Conservation (phyloP, 37 sponge, comb jelly and placozoan species). For the Eunapius fragilis region DNA sequence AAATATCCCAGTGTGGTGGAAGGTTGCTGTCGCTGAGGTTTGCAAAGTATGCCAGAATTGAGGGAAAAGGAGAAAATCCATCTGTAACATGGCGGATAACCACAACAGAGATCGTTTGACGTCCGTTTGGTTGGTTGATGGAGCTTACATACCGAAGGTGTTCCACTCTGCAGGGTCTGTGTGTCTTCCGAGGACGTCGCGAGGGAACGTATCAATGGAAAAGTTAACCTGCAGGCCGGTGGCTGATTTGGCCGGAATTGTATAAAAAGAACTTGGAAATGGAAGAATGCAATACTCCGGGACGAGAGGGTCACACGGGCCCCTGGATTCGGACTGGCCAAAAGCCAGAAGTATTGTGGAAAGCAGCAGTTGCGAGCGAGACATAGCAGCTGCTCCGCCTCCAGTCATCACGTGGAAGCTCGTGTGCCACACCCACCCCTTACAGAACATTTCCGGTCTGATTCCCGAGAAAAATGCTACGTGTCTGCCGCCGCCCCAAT, state of each 20-base stretch:
- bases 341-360: neutral
- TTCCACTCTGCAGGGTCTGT: constrained; percentile 64
- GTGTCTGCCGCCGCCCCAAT: neutral
- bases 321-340: neutral
- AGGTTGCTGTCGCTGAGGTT: constrained; percentile 51
- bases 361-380: neutral
- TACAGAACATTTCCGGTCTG: neutral
- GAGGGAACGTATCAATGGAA: constrained; percentile 31
- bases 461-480: neutral
- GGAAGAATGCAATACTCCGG: constrained; percentile 80
- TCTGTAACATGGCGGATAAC: too few relatives aligned
- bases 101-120: too few relatives aligned
- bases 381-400: neutral
- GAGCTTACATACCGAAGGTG: constrained; percentile 52
- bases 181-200: constrained; percentile 26
- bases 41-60: constrained; percentile 74
- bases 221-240: constrained; percentile 67
- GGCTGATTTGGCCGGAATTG: constrained; percentile 6
- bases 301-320: constrained; percentile 73
- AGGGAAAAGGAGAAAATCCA: constrained; percentile 82
- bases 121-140: neutral
- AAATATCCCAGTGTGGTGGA: constrained; percentile 80
- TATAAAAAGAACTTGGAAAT: constrained; percentile 75
- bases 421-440: neutral
- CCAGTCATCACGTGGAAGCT: neutral